phyloP scores from a whole-genome alignment of 2,888 invertebrate genomes.

The Rhynchonema sp. region DNA sequence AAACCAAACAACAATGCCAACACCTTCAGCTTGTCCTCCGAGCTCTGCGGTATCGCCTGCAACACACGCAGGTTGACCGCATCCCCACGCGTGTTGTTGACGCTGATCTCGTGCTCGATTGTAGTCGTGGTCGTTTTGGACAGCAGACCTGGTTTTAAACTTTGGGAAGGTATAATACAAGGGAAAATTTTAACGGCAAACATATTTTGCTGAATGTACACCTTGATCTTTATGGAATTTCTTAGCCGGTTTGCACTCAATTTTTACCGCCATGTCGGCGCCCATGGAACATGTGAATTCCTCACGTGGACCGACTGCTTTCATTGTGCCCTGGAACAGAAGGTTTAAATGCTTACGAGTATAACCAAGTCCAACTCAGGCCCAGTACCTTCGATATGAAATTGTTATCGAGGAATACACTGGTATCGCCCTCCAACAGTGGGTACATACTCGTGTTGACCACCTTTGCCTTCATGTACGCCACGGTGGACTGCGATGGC shows the following conservation, averaged over 20 bases:
- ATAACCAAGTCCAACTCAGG: too few species aligned
- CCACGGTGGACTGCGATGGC: conserved; percentile 28
- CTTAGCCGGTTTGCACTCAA: conserved; percentile 29
- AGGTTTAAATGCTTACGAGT: too few species aligned
- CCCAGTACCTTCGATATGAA: conserved; percentile 29
- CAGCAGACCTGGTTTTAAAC: neutral
- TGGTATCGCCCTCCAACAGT: conserved; percentile 29
- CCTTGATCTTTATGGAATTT: conserved; percentile 25
- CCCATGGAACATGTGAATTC: conserved; percentile 30
- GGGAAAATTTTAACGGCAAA: too few species aligned
- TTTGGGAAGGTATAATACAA: too few species aligned
- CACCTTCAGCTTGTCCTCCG: conserved; percentile 26
- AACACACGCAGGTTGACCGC: conserved; percentile 15
- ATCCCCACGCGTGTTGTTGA: conserved; percentile 22
- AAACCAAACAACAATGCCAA: too few species aligned
- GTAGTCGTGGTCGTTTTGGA: neutral
- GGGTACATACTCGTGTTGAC: conserved; percentile 28
- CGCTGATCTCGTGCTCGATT: conserved; percentile 13
- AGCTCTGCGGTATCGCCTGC: conserved; percentile 23
- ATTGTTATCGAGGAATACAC: conserved; percentile 33
- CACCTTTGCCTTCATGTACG: conserved; percentile 29
- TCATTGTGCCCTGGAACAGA: conserved; percentile 20
- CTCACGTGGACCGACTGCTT: conserved; percentile 28
- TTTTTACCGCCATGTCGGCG: conserved; percentile 27
- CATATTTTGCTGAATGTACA: too few species aligned